Conservation (phyloP, 2,797 vertebrate genomes). For the Rallus crepitans region DNA sequence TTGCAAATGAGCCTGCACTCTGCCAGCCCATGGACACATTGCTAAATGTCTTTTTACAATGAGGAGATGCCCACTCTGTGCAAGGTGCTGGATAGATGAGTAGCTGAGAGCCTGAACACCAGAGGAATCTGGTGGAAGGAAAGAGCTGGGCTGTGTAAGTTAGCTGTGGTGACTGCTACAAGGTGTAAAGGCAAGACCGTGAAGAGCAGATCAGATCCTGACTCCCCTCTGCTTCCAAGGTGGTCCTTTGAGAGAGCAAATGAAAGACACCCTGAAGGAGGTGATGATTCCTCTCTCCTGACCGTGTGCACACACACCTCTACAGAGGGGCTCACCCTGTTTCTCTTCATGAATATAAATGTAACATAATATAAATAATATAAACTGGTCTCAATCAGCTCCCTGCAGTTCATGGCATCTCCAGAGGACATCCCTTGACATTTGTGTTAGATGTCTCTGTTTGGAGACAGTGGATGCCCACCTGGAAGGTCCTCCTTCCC, state of each 20-base stretch:
- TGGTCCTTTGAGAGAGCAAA: neutral
- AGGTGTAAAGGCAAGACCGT: neutral
- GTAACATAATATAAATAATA: too few relatives aligned
- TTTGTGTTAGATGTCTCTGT: neutral
- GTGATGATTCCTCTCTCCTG: neutral
- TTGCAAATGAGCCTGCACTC: neutral
- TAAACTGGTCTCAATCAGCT: neutral
- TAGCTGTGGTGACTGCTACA: neutral
- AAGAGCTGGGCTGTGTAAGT: neutral
- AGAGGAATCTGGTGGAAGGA: neutral
- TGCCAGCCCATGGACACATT: neutral
- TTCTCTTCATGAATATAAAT: neutral
- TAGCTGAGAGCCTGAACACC: neutral
- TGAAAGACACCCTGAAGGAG: neutral
- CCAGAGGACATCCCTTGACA: neutral
- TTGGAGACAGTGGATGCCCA: neutral
- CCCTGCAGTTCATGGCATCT: neutral
- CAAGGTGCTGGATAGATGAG: neutral
- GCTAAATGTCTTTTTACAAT: neutral
- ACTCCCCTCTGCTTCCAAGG: neutral
- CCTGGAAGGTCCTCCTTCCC: neutral
- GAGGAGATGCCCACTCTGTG: neutral
- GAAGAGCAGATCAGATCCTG: neutral
- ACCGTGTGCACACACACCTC: neutral
- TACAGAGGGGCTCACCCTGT: neutral